Conservation (phyloP, 2,888 invertebrate species). For the Crocallis elinguaria region DNA sequence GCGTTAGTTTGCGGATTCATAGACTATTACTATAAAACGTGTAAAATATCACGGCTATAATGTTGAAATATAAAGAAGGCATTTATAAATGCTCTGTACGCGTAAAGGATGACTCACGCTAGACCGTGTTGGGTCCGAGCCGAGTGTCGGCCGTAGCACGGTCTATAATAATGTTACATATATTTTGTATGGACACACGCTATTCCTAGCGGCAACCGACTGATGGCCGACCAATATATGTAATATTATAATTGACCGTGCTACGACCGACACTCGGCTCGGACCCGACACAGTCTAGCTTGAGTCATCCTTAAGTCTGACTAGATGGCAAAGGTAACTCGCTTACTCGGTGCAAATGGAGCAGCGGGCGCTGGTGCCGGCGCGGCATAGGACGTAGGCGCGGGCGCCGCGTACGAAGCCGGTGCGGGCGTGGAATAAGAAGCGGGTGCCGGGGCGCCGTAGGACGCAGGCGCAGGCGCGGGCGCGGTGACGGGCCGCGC, state of each 20-base stretch:
- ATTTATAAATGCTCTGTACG: constrained; percentile 23
- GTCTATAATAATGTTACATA: too few species aligned
- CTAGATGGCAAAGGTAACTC: constrained; percentile 80
- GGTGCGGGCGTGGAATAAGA: constrained; percentile 41
- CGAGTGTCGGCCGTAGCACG: too few species aligned
- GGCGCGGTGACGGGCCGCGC: constrained; percentile 65
- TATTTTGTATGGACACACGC: too few species aligned
- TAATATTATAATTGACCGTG: too few species aligned
- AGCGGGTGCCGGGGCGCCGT: constrained; percentile 44
- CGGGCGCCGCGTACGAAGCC: constrained; percentile 44
- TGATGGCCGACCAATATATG: too few species aligned
- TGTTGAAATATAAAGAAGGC: constrained; percentile 1
- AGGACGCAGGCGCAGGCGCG: constrained; percentile 46
- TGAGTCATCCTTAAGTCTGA: background rate
- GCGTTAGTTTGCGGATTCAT: too few species aligned
- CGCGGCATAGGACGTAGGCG: constrained; percentile 44
- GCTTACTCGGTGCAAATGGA: constrained; percentile 79
- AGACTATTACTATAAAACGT: background rate
- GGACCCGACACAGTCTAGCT: too few species aligned
- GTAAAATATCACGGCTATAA: background rate
- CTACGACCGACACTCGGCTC: too few species aligned
- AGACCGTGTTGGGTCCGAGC: too few species aligned
- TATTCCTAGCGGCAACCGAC: too few species aligned
- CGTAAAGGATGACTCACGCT: too few species aligned
- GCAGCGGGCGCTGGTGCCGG: constrained; percentile 46